Base-by-base conservation (phyloP, 2,888 invertebrate genomes). In the Maniola hyperantus region DNA sequence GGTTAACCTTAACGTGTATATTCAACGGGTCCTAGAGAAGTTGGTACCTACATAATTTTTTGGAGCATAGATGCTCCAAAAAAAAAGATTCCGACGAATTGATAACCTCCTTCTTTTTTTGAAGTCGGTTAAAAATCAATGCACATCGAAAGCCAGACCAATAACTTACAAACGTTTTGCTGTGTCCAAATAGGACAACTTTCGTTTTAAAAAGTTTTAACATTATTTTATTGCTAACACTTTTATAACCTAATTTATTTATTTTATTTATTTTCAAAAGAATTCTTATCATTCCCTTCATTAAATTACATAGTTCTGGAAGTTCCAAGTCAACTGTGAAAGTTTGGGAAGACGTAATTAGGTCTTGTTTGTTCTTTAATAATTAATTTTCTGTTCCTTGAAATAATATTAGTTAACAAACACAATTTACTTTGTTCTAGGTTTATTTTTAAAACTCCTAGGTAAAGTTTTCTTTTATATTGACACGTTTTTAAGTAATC, bases 391-490 rank as follows among this genome's bases (percentile, higher is more conserved):
- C 26, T 33, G 1, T 33, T 33, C 33, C 46, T 59, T 42, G 36
- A 11, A 26, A 44, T 10, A 59, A 70, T 55, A 7, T 48, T 26
- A 44, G 46, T 63, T 68, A 70, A 67, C 48, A 33, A 44, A 48
- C 68, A 15, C 26, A 62, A 74, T 79, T 79, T 78, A 71, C 79
- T 86, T 89, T 90, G 84, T 91, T 91, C 84, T 91, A 91, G 91
- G 85, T 91, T 87, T 91, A 91, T 80, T 89, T 91, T 87, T 91
- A 83, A 84, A 78, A 63, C 11, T 72, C 79, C 81, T 83, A 80
- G 73, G 71, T 74, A 76, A 75, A 63, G 46, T 33, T 39, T 36
- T 33, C 5, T 57, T 57, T n/a, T 59, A 11, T 59, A 46, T 20
- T 10, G 33, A 34, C 36, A 39, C n/a, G 26, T 53, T 62, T 62